Percentiles rank a stretch among this genome's conserved stretches.
These are phyloP conservation scores for Coptodon rendalli DNA, from an alignment of 2,113 vertebrate genomes.

Conservation along the genomic window DNA sequence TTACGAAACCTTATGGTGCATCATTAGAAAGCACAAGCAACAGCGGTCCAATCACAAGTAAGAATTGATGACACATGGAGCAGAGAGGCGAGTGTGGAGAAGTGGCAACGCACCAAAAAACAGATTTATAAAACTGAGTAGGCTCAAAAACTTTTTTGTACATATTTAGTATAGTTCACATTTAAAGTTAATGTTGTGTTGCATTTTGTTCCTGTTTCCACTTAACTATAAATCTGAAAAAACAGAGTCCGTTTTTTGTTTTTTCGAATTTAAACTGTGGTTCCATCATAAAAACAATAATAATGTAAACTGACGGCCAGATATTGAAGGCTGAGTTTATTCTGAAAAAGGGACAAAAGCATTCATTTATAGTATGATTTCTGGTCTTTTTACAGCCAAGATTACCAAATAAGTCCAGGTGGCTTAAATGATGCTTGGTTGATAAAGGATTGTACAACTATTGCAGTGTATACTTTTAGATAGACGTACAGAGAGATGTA, in stretches of 20 bases:
- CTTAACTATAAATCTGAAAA: not conserved
- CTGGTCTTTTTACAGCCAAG: not conserved
- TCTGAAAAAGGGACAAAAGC: not conserved
- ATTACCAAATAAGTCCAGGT: not conserved
- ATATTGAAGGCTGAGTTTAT: not conserved
- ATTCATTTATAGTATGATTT: rapidly evolving
- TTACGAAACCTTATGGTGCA: not conserved
- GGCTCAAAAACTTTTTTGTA: not conserved
- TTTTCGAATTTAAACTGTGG: rapidly evolving
- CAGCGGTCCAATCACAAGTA: not conserved
- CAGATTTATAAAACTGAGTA: rapidly evolving
- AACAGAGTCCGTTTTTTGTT: rapidly evolving
- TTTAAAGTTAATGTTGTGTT: not conserved
- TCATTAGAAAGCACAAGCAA: rapidly evolving
- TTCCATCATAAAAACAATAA: not conserved
- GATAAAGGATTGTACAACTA: not conserved
- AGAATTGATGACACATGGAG: not conserved
- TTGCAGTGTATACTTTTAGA: not conserved
- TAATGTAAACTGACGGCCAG: not conserved
- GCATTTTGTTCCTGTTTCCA: rapidly evolving
- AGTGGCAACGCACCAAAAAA: not conserved
- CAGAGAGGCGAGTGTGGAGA: not conserved
- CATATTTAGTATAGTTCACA: not conserved
- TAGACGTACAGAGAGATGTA: not conserved
- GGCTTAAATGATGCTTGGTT: not conserved